These are phyloP conservation scores for Aphelenchoides fujianensis DNA, from an alignment of 1,140 invertebrate genomes.

Conservation along the genomic window DNA sequence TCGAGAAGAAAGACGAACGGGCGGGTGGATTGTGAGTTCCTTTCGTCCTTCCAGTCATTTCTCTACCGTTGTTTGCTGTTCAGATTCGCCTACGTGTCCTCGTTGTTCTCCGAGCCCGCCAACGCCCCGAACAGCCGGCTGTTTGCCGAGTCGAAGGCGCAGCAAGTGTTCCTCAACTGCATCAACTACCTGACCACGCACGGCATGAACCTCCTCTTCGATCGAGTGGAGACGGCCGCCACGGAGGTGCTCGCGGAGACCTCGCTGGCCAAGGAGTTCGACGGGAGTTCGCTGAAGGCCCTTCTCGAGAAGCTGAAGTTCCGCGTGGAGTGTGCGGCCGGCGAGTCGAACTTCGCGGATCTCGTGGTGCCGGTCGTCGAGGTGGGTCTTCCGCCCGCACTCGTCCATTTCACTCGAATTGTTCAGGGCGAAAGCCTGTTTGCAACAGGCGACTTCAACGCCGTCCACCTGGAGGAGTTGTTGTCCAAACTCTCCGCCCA, in stretches of 20 bases:
- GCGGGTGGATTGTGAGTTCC: constrained; percentile 15
- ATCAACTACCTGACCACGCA: constrained; percentile 45
- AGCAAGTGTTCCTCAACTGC: constrained; percentile 47
- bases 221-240: constrained; percentile 32
- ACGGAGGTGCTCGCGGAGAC: constrained; percentile 26
- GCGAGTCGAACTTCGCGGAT: constrained; percentile 41
- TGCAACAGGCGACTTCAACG: not conserved
- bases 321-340: constrained; percentile 14
- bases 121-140: not conserved
- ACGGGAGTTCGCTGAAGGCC: constrained; percentile 21
- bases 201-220: constrained; percentile 37
- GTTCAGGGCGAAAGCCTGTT: not conserved
- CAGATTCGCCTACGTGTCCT: constrained; percentile 28
- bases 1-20: constrained; percentile 25
- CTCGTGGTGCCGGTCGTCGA: constrained; percentile 43
- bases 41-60: not conserved
- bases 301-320: constrained; percentile 32
- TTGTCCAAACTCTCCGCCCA: constrained; percentile 17
- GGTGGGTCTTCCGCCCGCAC: constrained; percentile 9
- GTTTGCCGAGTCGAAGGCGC: constrained; percentile 31
- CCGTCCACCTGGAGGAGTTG: constrained; percentile 33
- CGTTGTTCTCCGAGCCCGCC: constrained; percentile 30
- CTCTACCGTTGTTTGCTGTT: constrained; percentile 20
- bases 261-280: constrained; percentile 32
- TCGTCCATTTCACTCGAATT: not conserved